These are phyloP conservation scores for Thermophis baileyi DNA, from an alignment of 2,113 vertebrate genomes.

Conservation along the genomic window DNA sequence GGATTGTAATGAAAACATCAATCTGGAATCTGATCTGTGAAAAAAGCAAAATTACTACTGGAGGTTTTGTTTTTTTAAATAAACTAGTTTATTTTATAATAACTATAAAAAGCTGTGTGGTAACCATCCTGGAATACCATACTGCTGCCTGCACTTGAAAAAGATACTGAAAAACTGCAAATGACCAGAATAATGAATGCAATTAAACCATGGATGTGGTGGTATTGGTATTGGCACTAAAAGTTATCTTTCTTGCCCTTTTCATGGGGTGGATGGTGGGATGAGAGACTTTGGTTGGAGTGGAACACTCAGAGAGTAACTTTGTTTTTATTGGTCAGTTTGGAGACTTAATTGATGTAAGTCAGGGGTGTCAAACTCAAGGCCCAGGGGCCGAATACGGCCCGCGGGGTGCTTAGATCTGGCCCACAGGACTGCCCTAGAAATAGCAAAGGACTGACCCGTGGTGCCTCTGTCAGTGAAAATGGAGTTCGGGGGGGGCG, in stretches of 20 bases:
- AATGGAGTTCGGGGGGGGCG: too few relatives aligned
- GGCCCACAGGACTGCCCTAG: too few relatives aligned
- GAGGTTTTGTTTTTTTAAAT: not conserved
- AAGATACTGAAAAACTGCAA: not conserved
- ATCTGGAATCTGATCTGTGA: not conserved
- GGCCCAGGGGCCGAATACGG: too few relatives aligned
- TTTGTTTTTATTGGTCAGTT: not conserved
- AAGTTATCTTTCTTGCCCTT: not conserved
- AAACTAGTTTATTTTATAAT: not conserved
- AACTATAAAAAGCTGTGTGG: not conserved
- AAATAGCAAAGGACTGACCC: too few relatives aligned
- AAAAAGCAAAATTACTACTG: not conserved
- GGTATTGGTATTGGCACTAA: not conserved
- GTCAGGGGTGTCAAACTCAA: not conserved
- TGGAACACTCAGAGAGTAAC: not conserved
- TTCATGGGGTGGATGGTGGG: not conserved
- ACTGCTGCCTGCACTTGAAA: not conserved
- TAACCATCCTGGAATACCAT: not conserved
- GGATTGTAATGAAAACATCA: not conserved
- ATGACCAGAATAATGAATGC: not conserved
- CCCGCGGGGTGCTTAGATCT: too few relatives aligned
- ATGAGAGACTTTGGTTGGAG: not conserved
- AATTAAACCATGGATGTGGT: not conserved
- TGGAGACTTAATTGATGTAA: not conserved
- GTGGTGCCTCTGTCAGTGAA: too few relatives aligned